Evolutionary conservation across 2,888 invertebrate species (phyloP).

Genomic region (Drosophila colorata): DNA sequence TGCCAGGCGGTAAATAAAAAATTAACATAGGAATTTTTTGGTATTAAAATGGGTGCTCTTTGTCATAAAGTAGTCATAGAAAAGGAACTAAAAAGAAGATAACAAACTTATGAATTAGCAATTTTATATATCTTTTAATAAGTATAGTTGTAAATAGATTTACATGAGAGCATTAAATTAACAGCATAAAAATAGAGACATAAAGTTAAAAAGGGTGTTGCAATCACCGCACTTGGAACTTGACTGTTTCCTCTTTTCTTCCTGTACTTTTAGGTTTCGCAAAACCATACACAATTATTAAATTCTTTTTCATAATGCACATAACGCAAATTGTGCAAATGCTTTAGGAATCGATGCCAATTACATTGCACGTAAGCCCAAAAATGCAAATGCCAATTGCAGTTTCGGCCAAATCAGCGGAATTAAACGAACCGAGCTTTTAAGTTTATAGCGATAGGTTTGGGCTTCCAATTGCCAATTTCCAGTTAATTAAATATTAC

Average conservation of each 20-base stretch:
- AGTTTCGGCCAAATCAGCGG: constrained; percentile 40
- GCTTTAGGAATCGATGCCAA: constrained; percentile 17
- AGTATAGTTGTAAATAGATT: too few species aligned
- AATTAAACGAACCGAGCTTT: constrained; percentile 43
- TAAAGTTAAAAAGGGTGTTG: background rate
- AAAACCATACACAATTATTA: constrained; percentile 36
- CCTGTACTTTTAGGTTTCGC: constrained; percentile 4
- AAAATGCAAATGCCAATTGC: constrained; percentile 42
- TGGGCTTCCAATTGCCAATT: constrained; percentile 10
- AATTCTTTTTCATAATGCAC: constrained; percentile 26
- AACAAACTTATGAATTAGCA: background rate
- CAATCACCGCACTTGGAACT: constrained; percentile 2
- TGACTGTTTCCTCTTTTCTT: background rate
- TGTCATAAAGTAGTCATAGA: too few species aligned
- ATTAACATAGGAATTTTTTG: too few species aligned
- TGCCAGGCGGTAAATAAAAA: too few species aligned
- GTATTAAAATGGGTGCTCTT: too few species aligned
- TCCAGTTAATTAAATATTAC: constrained; percentile 43
- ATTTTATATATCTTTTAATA: too few species aligned
- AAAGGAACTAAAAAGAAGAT: background rate
- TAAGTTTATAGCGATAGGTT: constrained; percentile 50
- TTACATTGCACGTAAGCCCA: constrained; percentile 35
- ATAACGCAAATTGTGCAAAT: constrained; percentile 55
- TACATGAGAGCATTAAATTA: too few species aligned
- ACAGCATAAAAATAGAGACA: too few species aligned